phyloP scores from a whole-genome alignment of 1,140 invertebrate genomes.

The Bicyclus anynana region DNA sequence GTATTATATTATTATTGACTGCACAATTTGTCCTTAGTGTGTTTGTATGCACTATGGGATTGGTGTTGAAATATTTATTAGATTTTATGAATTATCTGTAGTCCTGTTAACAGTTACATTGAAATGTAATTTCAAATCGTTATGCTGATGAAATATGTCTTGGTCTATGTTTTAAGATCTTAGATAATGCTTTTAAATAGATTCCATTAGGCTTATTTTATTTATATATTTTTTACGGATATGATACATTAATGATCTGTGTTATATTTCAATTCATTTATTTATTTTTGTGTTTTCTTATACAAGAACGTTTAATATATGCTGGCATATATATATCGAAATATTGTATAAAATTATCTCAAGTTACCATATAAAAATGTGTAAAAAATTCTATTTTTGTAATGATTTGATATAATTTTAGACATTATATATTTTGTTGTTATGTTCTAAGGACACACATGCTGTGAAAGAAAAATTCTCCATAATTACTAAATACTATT shows the following conservation, averaged over 20 bases:
- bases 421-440: neutral
- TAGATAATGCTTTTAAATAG: neutral
- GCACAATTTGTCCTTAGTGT: neutral
- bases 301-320: neutral
- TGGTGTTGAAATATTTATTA: neutral
- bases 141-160: neutral
- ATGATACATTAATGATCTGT: neutral
- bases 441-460: no score
- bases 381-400: neutral
- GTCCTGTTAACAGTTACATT: neutral
- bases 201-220: neutral
- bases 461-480: no score
- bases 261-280: neutral
- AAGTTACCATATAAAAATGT: neutral
- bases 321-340: neutral
- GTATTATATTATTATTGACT: neutral
- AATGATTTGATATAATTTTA: neutral
- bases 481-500: neutral
- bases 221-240: neutral
- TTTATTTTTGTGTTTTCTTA: neutral
- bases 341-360: neutral
- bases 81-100: neutral
- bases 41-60: neutral
- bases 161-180: neutral
- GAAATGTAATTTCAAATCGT: neutral